Percentiles rank a stretch among this genome's conserved stretches.
phyloP scores from a whole-genome alignment of 2,888 invertebrate species.

The Drosophila borealis region DNA sequence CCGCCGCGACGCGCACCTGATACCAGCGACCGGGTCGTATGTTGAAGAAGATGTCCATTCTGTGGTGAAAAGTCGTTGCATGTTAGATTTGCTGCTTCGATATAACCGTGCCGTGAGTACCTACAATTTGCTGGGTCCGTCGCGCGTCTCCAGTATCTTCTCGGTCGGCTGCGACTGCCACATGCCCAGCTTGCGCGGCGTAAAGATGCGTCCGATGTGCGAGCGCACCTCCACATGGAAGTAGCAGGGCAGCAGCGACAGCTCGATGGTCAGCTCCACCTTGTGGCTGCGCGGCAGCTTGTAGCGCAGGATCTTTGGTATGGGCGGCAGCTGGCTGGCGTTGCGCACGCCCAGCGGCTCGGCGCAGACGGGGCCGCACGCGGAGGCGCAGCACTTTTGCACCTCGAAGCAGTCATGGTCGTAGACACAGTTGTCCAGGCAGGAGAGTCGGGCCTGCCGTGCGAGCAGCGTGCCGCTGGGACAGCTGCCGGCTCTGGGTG shows the following conservation, averaged over 20 bases:
- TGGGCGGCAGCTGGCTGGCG: constrained; percentile 87
- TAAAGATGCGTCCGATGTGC: constrained; percentile 88
- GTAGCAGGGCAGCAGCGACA: constrained; percentile 76
- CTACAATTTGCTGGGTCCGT: constrained; percentile 65
- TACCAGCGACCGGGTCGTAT: constrained; percentile 90
- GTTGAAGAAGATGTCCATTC: constrained; percentile 83
- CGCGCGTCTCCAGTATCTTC: constrained; percentile 80
- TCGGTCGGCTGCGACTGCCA: constrained; percentile 86
- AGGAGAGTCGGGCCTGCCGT: constrained; percentile 69
- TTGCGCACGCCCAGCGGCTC: constrained; percentile 86
- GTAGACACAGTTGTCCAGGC: constrained; percentile 82
- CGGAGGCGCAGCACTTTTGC: constrained; percentile 88
- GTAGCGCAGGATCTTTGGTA: constrained; percentile 87
- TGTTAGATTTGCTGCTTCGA: background rate
- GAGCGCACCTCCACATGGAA: constrained; percentile 89
- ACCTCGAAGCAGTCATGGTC: constrained; percentile 90
- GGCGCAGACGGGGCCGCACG: constrained; percentile 90
- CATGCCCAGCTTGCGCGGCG: constrained; percentile 87
- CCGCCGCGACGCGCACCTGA: constrained; percentile 91
- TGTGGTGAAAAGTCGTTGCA: constrained; percentile 35
- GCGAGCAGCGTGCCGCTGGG: constrained; percentile 61
- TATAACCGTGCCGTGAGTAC: constrained; percentile 14
- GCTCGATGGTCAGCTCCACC: constrained; percentile 86
- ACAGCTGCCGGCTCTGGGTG: constrained; percentile 80
- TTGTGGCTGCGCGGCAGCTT: constrained; percentile 85